Percentiles rank a stretch among this genome's conserved stretches.
Evolutionary conservation across 2,113 vertebrate genomes (phyloP).

Genomic region (Ariopsis seemanni): DNA sequence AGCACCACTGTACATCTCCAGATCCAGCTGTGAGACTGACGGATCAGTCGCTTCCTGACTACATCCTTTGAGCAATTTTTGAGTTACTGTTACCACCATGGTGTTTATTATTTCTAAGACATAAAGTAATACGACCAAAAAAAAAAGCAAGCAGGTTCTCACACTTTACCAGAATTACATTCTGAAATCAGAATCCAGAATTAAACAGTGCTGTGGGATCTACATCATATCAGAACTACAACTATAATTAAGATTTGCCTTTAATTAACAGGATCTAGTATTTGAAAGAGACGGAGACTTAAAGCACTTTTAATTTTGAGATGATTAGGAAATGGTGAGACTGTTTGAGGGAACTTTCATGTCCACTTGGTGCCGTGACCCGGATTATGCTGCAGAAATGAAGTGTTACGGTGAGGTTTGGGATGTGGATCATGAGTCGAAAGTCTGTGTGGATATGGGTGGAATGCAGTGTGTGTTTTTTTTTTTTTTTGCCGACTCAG

Average conservation of each 20-base stretch:
- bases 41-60: not conserved
- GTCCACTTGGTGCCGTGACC: not conserved
- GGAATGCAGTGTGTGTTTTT: conserved; percentile 44
- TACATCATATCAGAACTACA: too few relatives aligned
- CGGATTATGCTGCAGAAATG: too few relatives aligned
- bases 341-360: not conserved
- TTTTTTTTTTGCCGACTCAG: conserved; percentile 46
- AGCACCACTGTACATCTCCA: too few relatives aligned
- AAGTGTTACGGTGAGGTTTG: not conserved
- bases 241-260: too few relatives aligned
- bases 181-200: not conserved
- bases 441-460: conserved; percentile 59
- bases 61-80: not conserved
- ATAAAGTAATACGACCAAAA: too few relatives aligned
- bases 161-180: too few relatives aligned
- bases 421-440: conserved; percentile 21
- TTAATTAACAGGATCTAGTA: not conserved
- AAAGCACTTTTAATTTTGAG: not conserved
- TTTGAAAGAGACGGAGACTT: not conserved
- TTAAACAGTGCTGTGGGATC: too few relatives aligned
- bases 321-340: not conserved
- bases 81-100: too few relatives aligned
- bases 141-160: too few relatives aligned
- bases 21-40: not conserved
- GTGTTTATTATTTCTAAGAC: too few relatives aligned